Conservation (phyloP, 2,797 vertebrate species). For the Bradypodion pumilum region DNA sequence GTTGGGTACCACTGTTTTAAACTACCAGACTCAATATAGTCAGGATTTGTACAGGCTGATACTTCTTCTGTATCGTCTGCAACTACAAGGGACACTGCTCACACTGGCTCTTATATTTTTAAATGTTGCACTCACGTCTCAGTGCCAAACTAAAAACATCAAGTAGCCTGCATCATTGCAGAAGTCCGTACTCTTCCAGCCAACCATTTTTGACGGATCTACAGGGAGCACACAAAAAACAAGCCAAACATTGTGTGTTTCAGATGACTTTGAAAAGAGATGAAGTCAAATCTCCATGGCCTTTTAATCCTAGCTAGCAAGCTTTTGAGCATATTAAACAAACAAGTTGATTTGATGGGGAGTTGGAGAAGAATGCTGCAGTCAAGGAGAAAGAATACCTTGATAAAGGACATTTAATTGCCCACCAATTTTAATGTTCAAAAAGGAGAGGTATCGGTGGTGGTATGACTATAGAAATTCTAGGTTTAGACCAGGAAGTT, state of each 20-base stretch:
- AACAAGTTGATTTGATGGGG: not conserved
- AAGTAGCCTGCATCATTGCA: not conserved
- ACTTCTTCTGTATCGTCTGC: not conserved
- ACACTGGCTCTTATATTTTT: too few relatives aligned
- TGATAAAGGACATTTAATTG: not conserved
- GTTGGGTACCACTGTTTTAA: not conserved
- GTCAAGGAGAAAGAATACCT: not conserved
- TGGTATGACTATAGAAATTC: not conserved
- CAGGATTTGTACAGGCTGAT: not conserved
- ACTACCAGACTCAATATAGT: not conserved
- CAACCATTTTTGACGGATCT: not conserved
- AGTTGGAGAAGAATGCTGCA: not conserved
- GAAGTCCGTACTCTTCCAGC: not conserved
- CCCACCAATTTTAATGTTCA: not conserved
- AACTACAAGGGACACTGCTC: not conserved
- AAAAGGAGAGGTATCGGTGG: not conserved
- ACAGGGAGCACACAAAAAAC: too few relatives aligned
- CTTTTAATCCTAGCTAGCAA: conserved; percentile 12
- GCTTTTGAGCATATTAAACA: conserved; percentile 6
- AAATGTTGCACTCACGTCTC: not conserved
- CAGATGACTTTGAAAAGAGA: conserved; percentile 21
- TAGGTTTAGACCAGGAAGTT: not conserved
- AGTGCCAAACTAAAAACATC: not conserved
- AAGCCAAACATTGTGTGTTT: not conserved
- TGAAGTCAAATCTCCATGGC: conserved; percentile 15